Conservation (phyloP, 2,797 vertebrate genomes). For the Manis crassicaudata region DNA sequence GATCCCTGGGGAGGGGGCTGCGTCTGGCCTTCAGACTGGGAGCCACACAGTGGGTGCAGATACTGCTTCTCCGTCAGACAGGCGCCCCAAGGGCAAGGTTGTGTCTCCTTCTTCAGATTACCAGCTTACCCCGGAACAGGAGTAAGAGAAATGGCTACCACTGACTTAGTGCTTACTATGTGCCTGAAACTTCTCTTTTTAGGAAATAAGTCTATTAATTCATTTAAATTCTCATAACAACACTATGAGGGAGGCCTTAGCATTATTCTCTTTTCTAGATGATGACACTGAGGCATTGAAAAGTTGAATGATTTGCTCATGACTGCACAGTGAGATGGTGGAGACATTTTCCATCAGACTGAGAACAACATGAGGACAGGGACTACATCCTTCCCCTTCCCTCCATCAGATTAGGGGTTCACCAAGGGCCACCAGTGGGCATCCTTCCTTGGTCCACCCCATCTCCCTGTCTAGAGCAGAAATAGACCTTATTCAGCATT, state of each 20-base stretch:
- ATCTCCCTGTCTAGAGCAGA: neutral
- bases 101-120: neutral
- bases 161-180: neutral
- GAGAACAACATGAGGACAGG: neutral
- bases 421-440: neutral
- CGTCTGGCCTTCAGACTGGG: neutral
- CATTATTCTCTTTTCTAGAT: neutral
- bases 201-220: neutral
- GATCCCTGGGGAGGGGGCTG: neutral
- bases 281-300: neutral
- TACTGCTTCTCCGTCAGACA: no score
- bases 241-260: neutral
- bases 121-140: neutral
- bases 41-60: neutral
- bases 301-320: neutral
- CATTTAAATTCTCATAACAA: neutral
- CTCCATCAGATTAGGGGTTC: neutral
- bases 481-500: constrained; percentile 9
- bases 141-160: neutral
- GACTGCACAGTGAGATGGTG: neutral
- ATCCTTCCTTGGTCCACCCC: neutral
- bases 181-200: neutral
- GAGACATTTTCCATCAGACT: neutral
- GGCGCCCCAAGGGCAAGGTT: neutral
- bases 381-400: neutral